Base-by-base conservation (phyloP, 2,888 invertebrate genomes). In the Bombylius major region DNA sequence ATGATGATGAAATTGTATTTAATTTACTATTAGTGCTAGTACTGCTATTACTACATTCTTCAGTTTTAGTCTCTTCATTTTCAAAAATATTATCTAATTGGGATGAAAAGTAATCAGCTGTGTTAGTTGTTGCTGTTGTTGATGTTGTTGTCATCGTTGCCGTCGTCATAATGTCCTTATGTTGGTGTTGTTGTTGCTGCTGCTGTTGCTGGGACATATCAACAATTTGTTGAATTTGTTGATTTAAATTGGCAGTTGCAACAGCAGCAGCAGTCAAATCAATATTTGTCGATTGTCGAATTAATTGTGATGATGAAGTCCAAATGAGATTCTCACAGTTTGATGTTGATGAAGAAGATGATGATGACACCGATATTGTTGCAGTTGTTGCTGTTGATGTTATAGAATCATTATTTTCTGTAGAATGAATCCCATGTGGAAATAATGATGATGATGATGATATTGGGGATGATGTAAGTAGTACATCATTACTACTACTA, bases 51-150 rank as follows among this genome's bases (percentile, higher is more conserved):
- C 58, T 13, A 67, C 62, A 47, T 67, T 67, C 47, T 65, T 62
- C 0, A 61, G 62, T 59, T 9, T 56, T 49, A 4, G 56, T 48
- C 55, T 84, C 84, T 66, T 86, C 84, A 14, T 80, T 75, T 67
- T 87, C 88, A 66, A 84, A 82, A 54, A 83, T 84, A 61, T 81
- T 79, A 65, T 88, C 89, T 53, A 84, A 70, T 57, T 83, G 82
- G 65, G 83, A 80, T 55, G 83, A 84, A 67, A 86, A 86, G 55
- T 80, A 80, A 70, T 89, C 89, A 46, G 77, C 76, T 63, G 56
- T 59, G 9, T 60, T 60, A 5, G 56, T 56, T 39, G 70, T 68
- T 46, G 70, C 23, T 23, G 45, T 42, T 5, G 14, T 13, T 45
- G 31, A 6, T 42, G 39, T 11, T 42, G 39, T 42, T 42, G 39